phyloP scores from a whole-genome alignment of 2,113 vertebrate species.

The Fregata magnificens region DNA sequence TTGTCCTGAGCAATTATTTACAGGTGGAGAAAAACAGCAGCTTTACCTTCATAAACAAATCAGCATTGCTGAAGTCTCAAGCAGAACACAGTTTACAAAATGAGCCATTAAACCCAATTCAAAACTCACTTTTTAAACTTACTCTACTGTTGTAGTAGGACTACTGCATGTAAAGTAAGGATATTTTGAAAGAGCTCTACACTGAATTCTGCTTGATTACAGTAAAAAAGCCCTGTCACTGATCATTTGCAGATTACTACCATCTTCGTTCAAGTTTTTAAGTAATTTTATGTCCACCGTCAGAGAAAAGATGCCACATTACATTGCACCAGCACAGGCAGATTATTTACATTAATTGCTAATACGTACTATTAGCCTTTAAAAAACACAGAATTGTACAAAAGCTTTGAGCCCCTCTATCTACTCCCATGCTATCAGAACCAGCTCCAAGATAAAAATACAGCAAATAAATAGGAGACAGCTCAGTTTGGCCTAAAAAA shows the following conservation, averaged over 20 bases:
- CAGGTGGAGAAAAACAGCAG: conserved; percentile 9
- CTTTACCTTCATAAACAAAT: conserved; percentile 33
- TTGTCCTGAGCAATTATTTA: conserved; percentile 13
- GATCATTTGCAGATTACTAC: background rate
- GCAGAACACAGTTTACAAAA: background rate
- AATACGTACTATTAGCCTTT: background rate
- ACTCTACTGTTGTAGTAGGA: background rate
- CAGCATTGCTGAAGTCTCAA: background rate
- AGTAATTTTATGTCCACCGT: background rate
- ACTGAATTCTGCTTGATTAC: background rate
- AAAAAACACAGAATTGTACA: background rate
- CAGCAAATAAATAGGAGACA: background rate
- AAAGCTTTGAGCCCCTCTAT: background rate
- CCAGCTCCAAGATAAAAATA: background rate
- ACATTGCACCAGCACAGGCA: background rate
- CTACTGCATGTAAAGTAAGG: background rate
- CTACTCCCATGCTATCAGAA: background rate
- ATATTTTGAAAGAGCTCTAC: background rate
- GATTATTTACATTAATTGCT: background rate
- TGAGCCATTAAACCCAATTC: background rate
- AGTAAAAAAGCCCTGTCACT: background rate
- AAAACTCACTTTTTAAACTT: background rate
- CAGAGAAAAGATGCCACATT: background rate
- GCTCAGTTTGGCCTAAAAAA: background rate
- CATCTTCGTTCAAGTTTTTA: background rate